A percentile compares a stretch with the other conserved stretches of the same genome.
Conservation (phyloP, 1,140 invertebrate species). For the Drosophila sturtevanti region DNA sequence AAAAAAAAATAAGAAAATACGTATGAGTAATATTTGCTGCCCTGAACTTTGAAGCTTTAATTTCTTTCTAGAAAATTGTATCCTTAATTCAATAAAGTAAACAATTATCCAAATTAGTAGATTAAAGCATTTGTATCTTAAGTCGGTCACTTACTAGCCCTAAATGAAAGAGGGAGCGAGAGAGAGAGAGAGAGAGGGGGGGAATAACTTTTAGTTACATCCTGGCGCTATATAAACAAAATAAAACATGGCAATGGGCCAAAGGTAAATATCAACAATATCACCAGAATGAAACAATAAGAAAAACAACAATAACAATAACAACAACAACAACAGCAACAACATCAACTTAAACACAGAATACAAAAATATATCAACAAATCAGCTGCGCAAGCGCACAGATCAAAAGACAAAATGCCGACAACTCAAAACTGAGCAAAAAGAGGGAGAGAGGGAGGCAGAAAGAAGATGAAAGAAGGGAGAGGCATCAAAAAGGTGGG, state of each 20-base stretch:
- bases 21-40: too few species aligned
- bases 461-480: background rate
- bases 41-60: too few species aligned
- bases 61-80: too few species aligned
- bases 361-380: constrained; percentile 62
- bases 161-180: background rate
- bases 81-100: too few species aligned
- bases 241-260: constrained; percentile 46
- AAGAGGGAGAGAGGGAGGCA: background rate
- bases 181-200: background rate
- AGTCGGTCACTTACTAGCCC: background rate
- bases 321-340: constrained; percentile 20
- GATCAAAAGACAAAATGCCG: constrained; percentile 70
- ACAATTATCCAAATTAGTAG: too few species aligned
- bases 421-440: constrained; percentile 21
- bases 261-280: constrained; percentile 51
- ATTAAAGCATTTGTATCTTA: too few species aligned
- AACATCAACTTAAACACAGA: background rate
- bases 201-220: constrained; percentile 19
- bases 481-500: background rate
- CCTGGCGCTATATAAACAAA: constrained; percentile 57
- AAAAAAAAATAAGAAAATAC: too few species aligned
- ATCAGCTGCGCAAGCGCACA: constrained; percentile 79
- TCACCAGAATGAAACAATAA: constrained; percentile 60
- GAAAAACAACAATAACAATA: constrained; percentile 31